phyloP scores from a whole-genome alignment of 2,888 invertebrate genomes.

The Colletes collaris region DNA sequence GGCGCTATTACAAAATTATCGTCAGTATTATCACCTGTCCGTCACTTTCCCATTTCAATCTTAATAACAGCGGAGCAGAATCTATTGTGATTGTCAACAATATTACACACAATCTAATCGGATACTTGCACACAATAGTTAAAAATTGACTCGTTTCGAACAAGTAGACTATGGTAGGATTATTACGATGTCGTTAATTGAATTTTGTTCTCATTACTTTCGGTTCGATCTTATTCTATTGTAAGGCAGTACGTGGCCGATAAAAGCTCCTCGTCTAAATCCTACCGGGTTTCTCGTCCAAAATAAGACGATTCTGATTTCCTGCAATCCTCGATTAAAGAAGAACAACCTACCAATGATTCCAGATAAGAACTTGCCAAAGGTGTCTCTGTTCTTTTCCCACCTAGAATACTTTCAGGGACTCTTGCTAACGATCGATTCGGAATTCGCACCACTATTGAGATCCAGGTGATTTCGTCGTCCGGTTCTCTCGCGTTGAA shows the following conservation, averaged over 20 bases:
- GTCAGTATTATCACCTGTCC: too few species aligned
- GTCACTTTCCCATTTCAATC: too few species aligned
- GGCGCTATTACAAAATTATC: too few species aligned
- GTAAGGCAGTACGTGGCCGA: neutral
- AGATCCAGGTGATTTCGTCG: constrained; percentile 54
- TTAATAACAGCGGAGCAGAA: too few species aligned
- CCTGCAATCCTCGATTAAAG: constrained; percentile 58
- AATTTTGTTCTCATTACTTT: too few species aligned
- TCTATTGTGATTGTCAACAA: too few species aligned
- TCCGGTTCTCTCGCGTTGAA: constrained; percentile 53
- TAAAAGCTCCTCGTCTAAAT: constrained; percentile 14
- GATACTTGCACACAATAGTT: too few species aligned
- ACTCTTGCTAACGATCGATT: constrained; percentile 62
- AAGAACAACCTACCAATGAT: constrained; percentile 51
- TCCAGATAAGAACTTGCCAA: constrained; percentile 43
- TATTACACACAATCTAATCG: too few species aligned
- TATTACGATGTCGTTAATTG: too few species aligned
- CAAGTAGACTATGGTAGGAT: too few species aligned
- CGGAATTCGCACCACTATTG: constrained; percentile 42
- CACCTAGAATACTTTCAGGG: constrained; percentile 36
- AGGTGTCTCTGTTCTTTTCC: constrained; percentile 39
- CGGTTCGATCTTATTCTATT: neutral
- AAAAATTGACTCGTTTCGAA: too few species aligned
- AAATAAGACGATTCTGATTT: constrained; percentile 50
- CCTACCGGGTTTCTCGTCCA: constrained; percentile 13